Conservation (phyloP, 2,113 vertebrate species). For the Callochromis pleurospilus region DNA sequence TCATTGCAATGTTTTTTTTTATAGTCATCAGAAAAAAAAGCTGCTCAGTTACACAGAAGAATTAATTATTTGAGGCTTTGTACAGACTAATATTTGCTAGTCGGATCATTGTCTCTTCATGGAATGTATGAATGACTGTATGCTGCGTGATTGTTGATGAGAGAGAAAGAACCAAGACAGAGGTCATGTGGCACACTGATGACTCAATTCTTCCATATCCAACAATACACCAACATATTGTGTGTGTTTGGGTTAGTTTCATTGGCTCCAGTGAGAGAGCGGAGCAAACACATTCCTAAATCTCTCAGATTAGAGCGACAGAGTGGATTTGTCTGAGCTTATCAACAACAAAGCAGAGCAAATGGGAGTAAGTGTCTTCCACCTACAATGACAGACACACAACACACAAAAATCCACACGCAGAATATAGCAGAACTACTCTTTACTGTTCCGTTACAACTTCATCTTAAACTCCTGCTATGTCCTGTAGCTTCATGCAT, state of each 20-base stretch:
- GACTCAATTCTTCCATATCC: not conserved
- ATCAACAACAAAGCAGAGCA: not conserved
- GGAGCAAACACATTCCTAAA: slow-evolving; percentile 3
- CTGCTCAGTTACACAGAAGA: not conserved
- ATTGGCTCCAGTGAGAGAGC: not conserved
- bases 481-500: not conserved
- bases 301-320: not conserved
- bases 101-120: not conserved
- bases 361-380: not conserved
- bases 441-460: not conserved
- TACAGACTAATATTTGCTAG: not conserved
- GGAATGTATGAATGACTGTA: not conserved
- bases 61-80: not conserved
- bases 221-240: not conserved
- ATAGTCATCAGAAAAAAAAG: not conserved
- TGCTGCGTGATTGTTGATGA: not conserved
- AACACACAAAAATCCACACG: not conserved
- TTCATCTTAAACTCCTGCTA: not conserved
- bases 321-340: not conserved
- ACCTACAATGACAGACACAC: not conserved
- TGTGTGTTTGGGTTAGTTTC: not conserved
- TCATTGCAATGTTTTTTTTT: not conserved
- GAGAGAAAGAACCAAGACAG: not conserved
- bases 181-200: not conserved
- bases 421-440: not conserved